These are phyloP conservation scores for Steinernema khuongi DNA, from an alignment of 1,140 invertebrate genomes.

Conservation along the genomic window DNA sequence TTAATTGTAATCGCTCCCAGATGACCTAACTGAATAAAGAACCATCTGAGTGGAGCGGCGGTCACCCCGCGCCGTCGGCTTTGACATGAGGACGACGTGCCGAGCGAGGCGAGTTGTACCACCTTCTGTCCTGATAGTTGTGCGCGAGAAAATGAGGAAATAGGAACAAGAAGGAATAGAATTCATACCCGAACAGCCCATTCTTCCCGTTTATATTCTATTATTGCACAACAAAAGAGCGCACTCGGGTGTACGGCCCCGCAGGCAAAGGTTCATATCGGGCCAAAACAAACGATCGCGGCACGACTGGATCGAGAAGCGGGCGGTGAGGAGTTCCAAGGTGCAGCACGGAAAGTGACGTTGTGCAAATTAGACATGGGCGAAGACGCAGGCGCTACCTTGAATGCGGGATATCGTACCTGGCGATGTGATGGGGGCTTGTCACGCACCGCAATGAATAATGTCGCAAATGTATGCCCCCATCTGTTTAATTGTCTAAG, in stretches of 20 bases:
- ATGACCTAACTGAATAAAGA: background rate
- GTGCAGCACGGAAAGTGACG: too few relatives aligned
- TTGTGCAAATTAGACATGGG: background rate
- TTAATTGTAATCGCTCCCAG: slow-evolving; percentile 7
- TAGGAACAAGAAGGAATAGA: background rate
- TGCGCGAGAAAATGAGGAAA: background rate
- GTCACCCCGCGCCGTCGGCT: background rate
- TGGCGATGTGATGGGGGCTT: background rate
- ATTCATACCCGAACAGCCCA: slow-evolving; percentile 8
- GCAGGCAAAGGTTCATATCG: background rate
- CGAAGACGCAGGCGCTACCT: background rate
- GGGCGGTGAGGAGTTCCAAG: too few relatives aligned
- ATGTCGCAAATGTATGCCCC: background rate
- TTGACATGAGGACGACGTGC: background rate
- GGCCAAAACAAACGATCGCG: background rate
- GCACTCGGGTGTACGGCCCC: background rate
- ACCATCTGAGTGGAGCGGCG: background rate
- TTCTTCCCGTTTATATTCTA: slow-evolving; percentile 14
- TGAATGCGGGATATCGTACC: background rate
- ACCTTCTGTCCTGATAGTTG: slow-evolving; percentile 1
- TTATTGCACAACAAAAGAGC: background rate
- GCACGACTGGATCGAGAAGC: background rate
- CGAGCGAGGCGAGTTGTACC: background rate
- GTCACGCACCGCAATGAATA: background rate
- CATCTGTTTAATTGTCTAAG: slow-evolving; percentile 13